Conservation (phyloP, 2,113 vertebrate genomes). For the Cochlearius cochlearius region DNA sequence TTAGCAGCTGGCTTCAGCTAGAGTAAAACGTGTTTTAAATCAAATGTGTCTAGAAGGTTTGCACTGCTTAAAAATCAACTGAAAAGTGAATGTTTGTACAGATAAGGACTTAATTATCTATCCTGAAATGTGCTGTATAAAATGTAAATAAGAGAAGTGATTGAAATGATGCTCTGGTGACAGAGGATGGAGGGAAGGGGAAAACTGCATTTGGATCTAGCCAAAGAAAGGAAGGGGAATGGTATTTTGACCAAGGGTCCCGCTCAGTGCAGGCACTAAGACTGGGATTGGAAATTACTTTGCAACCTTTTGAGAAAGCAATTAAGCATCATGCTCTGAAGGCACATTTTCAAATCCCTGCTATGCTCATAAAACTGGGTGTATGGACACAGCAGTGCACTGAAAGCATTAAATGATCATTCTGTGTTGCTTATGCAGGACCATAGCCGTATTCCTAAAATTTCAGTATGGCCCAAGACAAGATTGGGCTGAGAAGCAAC, state of each 20-base stretch:
- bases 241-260: background rate
- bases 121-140: slow-evolving; percentile 3
- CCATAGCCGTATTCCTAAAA: background rate
- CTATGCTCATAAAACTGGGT: background rate
- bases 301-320: slow-evolving; percentile 9
- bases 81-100: slow-evolving; percentile 48
- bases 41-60: slow-evolving; percentile 42
- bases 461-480: background rate
- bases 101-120: slow-evolving; percentile 48
- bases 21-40: slow-evolving; percentile 39
- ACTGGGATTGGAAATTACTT: background rate
- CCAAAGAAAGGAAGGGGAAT: background rate
- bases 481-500: background rate
- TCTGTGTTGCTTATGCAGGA: background rate
- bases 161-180: slow-evolving; percentile 13
- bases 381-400: background rate
- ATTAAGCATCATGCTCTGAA: slow-evolving; percentile 15
- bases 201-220: background rate
- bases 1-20: slow-evolving; percentile 46
- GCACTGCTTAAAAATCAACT: slow-evolving; percentile 43
- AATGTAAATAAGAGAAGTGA: slow-evolving; percentile 33
- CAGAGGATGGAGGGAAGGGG: background rate
- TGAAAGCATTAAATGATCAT: background rate
- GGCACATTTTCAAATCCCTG: background rate
- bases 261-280: background rate